Evolutionary conservation across 2,888 invertebrate genomes (phyloP).

Genomic region (Lochmaea capreae): DNA sequence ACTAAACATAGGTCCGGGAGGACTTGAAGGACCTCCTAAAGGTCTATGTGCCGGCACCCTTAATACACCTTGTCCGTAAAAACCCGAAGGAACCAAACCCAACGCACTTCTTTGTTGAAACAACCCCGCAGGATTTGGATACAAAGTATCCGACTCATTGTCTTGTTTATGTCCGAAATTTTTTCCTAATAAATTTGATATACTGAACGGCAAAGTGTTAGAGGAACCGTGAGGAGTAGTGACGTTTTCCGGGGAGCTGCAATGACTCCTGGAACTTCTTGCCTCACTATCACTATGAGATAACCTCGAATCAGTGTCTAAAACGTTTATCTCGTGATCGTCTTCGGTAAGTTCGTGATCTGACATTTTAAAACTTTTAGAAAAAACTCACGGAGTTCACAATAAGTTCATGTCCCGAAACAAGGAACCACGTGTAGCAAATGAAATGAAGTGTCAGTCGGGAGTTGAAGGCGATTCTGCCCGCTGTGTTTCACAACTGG

Average conservation of each 20-base stretch:
- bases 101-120: conserved; percentile 59
- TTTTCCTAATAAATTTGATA: conserved; percentile 83
- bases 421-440: conserved; percentile 33
- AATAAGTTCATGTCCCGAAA: conserved; percentile 20
- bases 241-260: conserved; percentile 67
- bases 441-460: conserved; percentile 53
- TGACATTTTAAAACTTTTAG: conserved; percentile 55
- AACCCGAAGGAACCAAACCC: conserved; percentile 63
- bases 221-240: conserved; percentile 66
- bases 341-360: conserved; percentile 67
- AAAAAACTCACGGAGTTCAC: conserved; percentile 6
- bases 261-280: conserved; percentile 66
- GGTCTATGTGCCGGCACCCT: conserved; percentile 86
- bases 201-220: conserved; percentile 80
- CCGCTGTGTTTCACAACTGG: conserved; percentile 52
- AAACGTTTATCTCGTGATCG: conserved; percentile 77
- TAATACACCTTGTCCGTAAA: conserved; percentile 78
- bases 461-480: conserved; percentile 18
- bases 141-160: conserved; percentile 52
- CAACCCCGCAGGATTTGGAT: conserved; percentile 57
- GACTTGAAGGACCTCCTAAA: conserved; percentile 68
- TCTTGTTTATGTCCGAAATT: conserved; percentile 76
- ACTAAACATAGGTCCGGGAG: conserved; percentile 59
- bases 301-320: conserved; percentile 73
- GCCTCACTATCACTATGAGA: conserved; percentile 74